Percentiles rank a stretch among this genome's conserved stretches.
Conservation (phyloP, 2,888 invertebrate genomes). For the Drosophila borborema region DNA sequence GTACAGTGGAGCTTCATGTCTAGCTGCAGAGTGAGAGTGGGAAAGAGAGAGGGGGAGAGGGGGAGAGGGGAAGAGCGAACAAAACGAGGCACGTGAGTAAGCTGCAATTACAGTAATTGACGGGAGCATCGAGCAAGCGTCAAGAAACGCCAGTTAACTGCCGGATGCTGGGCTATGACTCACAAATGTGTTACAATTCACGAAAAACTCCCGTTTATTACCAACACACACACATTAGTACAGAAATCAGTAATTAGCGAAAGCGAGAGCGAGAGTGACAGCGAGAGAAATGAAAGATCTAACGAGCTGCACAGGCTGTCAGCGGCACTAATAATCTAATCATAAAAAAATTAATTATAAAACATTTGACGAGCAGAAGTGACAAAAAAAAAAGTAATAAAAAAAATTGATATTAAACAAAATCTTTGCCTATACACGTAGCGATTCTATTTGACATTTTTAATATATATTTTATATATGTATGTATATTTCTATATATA, state of each 20-base stretch:
- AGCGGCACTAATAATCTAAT: conserved; percentile 1
- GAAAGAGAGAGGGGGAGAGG: background rate
- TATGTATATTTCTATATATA: background rate
- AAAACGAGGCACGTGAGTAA: conserved; percentile 19
- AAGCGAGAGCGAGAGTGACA: background rate
- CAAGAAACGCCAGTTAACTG: background rate
- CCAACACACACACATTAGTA: background rate
- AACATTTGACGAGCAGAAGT: background rate
- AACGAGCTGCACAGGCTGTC: conserved; percentile 1
- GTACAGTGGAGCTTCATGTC: conserved; percentile 76
- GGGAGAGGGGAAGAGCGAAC: background rate
- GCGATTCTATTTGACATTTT: conserved; percentile 6
- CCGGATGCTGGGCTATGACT: conserved; percentile 15
- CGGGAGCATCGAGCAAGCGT: conserved; percentile 3
- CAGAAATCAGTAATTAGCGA: conserved; percentile 1
- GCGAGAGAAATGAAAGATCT: background rate
- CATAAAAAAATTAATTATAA: conserved; percentile 2
- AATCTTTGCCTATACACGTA: conserved; percentile 1
- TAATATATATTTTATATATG: background rate
- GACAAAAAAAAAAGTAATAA: background rate
- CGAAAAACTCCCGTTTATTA: conserved; percentile 1
- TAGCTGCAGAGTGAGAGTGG: conserved; percentile 28
- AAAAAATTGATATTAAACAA: background rate
- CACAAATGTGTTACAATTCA: conserved; percentile 5
- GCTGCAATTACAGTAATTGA: conserved; percentile 32